Evolutionary conservation across 2,797 vertebrate species (phyloP).

Genomic region (Sphaeramia orbicularis): DNA sequence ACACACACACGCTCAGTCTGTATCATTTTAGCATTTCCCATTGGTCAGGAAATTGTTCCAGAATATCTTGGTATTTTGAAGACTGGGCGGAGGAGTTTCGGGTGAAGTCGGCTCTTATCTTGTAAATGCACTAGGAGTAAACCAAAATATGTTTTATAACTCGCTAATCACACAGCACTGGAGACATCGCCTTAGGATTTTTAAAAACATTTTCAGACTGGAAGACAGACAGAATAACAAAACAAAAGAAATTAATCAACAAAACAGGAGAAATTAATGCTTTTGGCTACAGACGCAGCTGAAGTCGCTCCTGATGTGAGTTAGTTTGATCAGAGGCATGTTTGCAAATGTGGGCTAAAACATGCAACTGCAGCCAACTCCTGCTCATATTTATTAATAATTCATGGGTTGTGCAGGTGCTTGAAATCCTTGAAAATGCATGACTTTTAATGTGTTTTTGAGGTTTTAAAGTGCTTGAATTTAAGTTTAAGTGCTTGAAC

Average conservation of each 20-base stretch:
- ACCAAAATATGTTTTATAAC: background rate
- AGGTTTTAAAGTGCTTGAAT: too few relatives aligned
- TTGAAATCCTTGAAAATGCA: too few relatives aligned
- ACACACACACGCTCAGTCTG: background rate
- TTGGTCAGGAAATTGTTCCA: conserved; percentile 19
- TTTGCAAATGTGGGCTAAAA: too few relatives aligned
- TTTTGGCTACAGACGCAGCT: background rate
- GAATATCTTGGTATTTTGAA: background rate
- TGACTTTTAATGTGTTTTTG: too few relatives aligned
- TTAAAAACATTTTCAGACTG: background rate
- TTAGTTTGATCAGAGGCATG: too few relatives aligned
- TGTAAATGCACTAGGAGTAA: background rate
- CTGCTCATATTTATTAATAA: too few relatives aligned
- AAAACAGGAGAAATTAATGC: background rate
- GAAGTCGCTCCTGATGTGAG: too few relatives aligned
- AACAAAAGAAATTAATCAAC: background rate
- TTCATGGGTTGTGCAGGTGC: too few relatives aligned
- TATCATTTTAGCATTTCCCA: conserved; percentile 10
- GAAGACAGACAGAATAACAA: background rate
- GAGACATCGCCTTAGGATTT: background rate
- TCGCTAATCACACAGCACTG: background rate
- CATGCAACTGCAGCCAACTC: too few relatives aligned
- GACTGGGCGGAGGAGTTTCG: background rate
- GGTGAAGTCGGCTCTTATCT: background rate
- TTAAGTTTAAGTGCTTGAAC: too few relatives aligned